Percentiles rank a stretch among this genome's conserved stretches.
These are phyloP conservation scores for Anolis apletophallus DNA, from an alignment of 2,797 vertebrate genomes.

Conservation along the genomic window DNA sequence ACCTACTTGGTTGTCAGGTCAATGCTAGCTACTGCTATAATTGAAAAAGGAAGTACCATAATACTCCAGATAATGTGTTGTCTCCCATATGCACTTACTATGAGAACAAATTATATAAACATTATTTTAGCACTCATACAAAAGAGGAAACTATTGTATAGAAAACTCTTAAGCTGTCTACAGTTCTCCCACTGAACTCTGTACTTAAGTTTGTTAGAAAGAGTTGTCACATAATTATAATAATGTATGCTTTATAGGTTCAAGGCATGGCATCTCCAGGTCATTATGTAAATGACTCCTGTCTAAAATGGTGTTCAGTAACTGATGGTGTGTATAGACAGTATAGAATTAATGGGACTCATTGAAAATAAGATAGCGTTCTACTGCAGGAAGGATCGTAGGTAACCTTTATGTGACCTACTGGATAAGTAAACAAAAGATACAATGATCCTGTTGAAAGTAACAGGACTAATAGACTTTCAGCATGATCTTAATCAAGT, in stretches of 20 bases:
- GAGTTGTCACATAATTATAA: too few species aligned
- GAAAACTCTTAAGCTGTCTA: slow-evolving; percentile 25
- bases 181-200: slow-evolving; percentile 30
- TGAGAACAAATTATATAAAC: not conserved
- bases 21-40: not conserved
- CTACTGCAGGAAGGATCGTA: not conserved
- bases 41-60: not conserved
- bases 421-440: too few species aligned
- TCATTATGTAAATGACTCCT: not conserved
- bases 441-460: not conserved
- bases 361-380: not conserved
- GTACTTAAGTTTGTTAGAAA: not conserved
- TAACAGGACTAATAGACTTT: not conserved
- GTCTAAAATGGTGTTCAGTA: not conserved
- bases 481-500: not conserved
- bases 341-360: not conserved
- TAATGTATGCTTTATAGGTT: not conserved
- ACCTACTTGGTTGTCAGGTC: not conserved
- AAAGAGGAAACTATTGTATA: not conserved
- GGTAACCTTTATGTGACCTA: too few species aligned
- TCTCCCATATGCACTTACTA: not conserved
- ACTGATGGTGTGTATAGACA: not conserved
- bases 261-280: not conserved
- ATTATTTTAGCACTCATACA: not conserved
- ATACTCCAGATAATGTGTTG: not conserved